Evolutionary conservation across 2,797 vertebrate species (phyloP).

Genomic region (Cuniculus paca): DNA sequence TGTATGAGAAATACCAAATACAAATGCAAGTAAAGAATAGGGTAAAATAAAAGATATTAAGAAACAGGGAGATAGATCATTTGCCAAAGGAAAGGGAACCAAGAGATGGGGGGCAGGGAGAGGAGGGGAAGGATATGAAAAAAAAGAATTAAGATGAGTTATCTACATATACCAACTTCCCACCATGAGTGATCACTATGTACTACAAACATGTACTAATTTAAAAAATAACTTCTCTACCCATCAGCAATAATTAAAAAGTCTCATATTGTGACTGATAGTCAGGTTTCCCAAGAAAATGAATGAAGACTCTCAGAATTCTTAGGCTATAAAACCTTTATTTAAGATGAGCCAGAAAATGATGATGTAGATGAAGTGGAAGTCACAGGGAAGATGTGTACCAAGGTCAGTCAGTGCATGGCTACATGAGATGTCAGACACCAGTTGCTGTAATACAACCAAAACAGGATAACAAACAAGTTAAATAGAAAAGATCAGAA

Average conservation of each 20-base stretch:
- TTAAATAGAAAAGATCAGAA: neutral
- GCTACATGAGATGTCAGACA: neutral
- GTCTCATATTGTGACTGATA: neutral
- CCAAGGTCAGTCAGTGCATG: neutral
- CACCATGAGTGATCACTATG: neutral
- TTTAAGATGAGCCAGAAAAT: neutral
- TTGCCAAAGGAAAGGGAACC: no score
- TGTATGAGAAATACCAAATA: no score
- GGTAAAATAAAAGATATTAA: no score
- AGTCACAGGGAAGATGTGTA: neutral
- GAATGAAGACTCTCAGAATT: neutral
- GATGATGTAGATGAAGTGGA: neutral
- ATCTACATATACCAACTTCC: neutral
- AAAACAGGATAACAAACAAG: neutral
- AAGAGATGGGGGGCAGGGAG: neutral
- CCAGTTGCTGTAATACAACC: neutral
- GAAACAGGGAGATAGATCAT: no score
- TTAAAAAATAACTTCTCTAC: no score
- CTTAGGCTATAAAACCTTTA: neutral
- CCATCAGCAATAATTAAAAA: slow-evolving; percentile 32
- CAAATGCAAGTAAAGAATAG: no score
- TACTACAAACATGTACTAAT: no score
- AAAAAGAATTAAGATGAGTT: neutral
- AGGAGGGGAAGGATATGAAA: neutral
- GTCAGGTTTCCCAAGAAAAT: slow-evolving; percentile 1